Percentiles rank a stretch among this genome's conserved stretches.
phyloP scores from a whole-genome alignment of 2,797 vertebrate genomes.

The Pseudochirops corinnae region DNA sequence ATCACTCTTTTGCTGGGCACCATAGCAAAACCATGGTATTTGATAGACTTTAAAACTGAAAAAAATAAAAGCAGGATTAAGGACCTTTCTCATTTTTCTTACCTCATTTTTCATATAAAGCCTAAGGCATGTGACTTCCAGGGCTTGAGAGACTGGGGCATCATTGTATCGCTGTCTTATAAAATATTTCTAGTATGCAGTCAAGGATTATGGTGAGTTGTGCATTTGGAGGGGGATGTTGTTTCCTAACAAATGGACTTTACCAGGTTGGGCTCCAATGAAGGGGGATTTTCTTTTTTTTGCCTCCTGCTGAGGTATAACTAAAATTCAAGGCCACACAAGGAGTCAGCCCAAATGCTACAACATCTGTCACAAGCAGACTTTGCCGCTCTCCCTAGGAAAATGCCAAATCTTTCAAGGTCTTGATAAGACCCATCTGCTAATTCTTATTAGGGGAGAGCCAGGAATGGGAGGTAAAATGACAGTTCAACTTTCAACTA shows the following conservation, averaged over 20 bases:
- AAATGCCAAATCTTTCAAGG: neutral
- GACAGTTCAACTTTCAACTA: neutral
- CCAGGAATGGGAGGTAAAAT: neutral
- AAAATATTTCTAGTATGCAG: slow-evolving; percentile 60
- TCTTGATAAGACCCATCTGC: slow-evolving; percentile 36
- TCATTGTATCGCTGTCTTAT: slow-evolving; percentile 45
- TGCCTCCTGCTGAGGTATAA: slow-evolving; percentile 70
- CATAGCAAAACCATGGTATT: neutral
- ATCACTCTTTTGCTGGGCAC: slow-evolving; percentile 20
- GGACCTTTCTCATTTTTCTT: neutral
- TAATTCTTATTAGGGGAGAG: neutral
- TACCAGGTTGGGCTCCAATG: slow-evolving; percentile 66
- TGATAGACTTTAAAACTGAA: slow-evolving; percentile 40
- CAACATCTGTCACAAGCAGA: slow-evolving; percentile 33
- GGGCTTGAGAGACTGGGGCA: slow-evolving; percentile 21
- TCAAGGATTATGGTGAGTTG: slow-evolving; percentile 54
- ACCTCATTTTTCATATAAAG: neutral
- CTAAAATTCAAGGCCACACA: slow-evolving; percentile 71
- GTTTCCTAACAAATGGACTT: slow-evolving; percentile 67
- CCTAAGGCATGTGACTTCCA: slow-evolving; percentile 50
- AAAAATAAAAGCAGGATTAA: neutral
- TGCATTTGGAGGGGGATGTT: slow-evolving; percentile 44
- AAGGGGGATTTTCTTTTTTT: slow-evolving; percentile 71
- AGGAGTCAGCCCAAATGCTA: slow-evolving; percentile 19
- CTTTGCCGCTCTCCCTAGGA: slow-evolving; percentile 20